These are phyloP conservation scores for Emydoidea blandingii DNA, from an alignment of 2,797 vertebrate genomes.

Conservation along the genomic window DNA sequence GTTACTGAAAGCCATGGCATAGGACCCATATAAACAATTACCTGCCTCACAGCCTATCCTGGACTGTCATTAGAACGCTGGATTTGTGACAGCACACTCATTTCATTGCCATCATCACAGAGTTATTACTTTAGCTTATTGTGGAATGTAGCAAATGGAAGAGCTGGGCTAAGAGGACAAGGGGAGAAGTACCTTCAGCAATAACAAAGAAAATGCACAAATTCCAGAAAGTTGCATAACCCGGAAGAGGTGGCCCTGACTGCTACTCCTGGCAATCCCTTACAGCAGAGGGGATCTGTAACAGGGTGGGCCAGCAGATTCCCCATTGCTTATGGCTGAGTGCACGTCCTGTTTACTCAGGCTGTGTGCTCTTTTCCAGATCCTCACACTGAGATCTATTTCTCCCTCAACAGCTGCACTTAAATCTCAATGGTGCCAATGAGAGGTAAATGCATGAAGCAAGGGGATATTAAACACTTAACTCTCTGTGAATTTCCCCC, in stretches of 20 bases:
- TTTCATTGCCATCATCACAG: neutral
- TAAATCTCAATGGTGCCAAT: neutral
- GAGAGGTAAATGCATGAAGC: neutral
- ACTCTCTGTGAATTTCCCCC: neutral
- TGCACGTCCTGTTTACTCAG: fast-evolving
- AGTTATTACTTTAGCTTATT: neutral
- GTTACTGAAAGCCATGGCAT: fast-evolving
- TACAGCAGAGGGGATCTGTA: neutral
- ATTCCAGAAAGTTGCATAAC: neutral
- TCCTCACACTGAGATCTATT: neutral
- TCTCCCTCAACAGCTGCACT: neutral
- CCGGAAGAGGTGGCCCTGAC: neutral
- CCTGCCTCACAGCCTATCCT: neutral
- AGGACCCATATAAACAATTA: fast-evolving
- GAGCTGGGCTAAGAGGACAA: neutral
- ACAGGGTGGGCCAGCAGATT: neutral
- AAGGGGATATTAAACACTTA: neutral
- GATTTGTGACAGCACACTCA: neutral
- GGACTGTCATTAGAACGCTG: neutral
- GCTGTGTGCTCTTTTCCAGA: neutral
- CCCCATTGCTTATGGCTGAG: fast-evolving
- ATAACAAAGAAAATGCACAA: neutral
- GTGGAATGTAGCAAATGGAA: no score
- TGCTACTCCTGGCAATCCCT: neutral
- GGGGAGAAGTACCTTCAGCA: neutral